Evolutionary conservation across 2,888 invertebrate species (phyloP), one percentile per base, ranked within the genome.

Genomic region (Philhelius pedissequus): DNA sequence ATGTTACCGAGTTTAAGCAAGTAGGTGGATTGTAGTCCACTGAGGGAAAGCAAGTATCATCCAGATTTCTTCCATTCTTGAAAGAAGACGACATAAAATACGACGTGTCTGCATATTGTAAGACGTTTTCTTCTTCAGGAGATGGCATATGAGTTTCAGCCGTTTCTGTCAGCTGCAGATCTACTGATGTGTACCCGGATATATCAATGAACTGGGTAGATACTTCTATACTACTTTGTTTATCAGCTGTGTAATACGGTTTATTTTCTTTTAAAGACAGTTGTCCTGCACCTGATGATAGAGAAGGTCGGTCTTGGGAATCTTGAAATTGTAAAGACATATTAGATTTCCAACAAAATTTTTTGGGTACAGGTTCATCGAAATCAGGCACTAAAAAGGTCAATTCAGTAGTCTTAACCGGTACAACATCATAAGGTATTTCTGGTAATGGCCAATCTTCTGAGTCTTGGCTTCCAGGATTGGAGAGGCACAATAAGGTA

Each of bases 281-380:
- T 88, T 95, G 96, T 73, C 95, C 92, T 20, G 95, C 92, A 80
- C 94, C 94, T 0, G 95, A 95, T 8, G 96, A 96, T 0, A 96
- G 95, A 48, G 96, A 96, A 0, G 96, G 96, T 96, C 96, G 96
- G 87, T 95, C 95, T 87, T 96, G 95, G 7, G 95, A 95, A 86
- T 95, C 95, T 89, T 95, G 95, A 11, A 94, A 93, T 86, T 91
- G 91, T 50, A 91, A 90, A 3, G 91, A 89, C 87, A 90, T 88
- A 52, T 90, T 90, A 2, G 90, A 89, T 77, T 91, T 90, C 92
- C 92, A 92, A 80, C 90, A 91, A 71, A 92, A 92, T 0, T 90
- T 89, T 80, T 91, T 92, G 3, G 92, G 91, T 11, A 90, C 89
- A 0, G 91, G 90, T 40, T 90, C 90, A 86, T 91, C 90, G 30